Evolutionary conservation across 2,113 vertebrate species (phyloP).

Genomic region (Nematolebias whitei): DNA sequence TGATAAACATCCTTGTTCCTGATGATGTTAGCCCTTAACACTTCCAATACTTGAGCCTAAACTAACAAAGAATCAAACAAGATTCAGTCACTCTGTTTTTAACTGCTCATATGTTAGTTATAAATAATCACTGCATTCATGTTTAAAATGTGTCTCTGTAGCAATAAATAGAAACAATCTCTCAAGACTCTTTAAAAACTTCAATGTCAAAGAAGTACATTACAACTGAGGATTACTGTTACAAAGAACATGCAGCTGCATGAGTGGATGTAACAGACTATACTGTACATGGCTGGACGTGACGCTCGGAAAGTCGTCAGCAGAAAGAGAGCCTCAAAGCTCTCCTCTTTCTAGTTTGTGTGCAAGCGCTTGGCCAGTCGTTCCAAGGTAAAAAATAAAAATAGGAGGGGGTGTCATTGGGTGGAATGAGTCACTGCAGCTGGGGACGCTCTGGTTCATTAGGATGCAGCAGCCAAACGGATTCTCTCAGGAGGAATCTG

Average conservation of each 20-base stretch:
- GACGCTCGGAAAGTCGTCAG: constrained; percentile 22
- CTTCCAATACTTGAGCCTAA: constrained; percentile 45
- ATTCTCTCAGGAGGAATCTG: constrained; percentile 79
- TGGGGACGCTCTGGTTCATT: constrained; percentile 1
- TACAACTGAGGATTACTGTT: constrained; percentile 54
- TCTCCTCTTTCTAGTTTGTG: constrained; percentile 76
- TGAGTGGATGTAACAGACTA: constrained; percentile 64
- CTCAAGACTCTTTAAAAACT: constrained; percentile 21
- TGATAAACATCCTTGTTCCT: constrained; percentile 47
- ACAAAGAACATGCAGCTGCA: constrained; percentile 43
- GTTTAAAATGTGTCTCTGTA: constrained; percentile 47
- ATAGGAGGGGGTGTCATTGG: constrained; percentile 18
- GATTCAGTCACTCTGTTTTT: background rate
- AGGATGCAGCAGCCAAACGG: constrained; percentile 80
- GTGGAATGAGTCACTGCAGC: constrained; percentile 66
- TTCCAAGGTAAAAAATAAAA: constrained; percentile 24
- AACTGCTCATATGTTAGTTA: constrained; percentile 17
- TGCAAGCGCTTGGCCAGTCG: constrained; percentile 40
- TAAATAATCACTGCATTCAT: constrained; percentile 20
- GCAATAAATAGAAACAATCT: constrained; percentile 67
- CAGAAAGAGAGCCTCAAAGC: constrained; percentile 46
- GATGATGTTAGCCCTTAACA: constrained; percentile 62
- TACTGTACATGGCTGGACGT: constrained; percentile 44
- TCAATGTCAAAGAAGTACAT: constrained; percentile 19
- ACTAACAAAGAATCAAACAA: constrained; percentile 30